Evolutionary conservation across 2,797 vertebrate species (phyloP).

Genomic region (Mionectes olivaceus): DNA sequence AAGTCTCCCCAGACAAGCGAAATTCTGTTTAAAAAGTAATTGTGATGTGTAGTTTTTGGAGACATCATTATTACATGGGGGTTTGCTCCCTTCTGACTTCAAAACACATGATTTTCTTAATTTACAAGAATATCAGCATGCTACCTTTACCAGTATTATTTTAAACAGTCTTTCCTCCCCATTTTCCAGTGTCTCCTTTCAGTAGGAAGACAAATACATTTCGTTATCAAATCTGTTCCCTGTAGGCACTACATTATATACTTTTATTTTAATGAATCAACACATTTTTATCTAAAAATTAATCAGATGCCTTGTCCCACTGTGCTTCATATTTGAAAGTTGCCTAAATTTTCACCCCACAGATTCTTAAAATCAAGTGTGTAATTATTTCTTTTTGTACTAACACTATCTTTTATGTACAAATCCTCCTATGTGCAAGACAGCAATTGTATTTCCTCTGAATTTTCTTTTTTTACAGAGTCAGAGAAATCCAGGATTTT

Average conservation of each 20-base stretch:
- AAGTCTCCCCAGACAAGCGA: background rate
- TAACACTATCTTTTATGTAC: background rate
- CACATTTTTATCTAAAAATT: background rate
- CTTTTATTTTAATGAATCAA: background rate
- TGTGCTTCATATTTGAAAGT: background rate
- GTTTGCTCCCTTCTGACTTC: background rate
- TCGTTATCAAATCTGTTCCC: background rate
- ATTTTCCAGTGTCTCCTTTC: background rate
- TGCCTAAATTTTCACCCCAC: background rate
- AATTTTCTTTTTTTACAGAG: background rate
- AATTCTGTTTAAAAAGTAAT: background rate
- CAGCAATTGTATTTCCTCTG: background rate
- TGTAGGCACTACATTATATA: background rate
- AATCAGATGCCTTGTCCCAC: background rate
- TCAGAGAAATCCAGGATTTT: constrained; percentile 13
- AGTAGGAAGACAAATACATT: background rate
- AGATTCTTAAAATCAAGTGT: background rate
- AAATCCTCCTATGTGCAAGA: background rate
- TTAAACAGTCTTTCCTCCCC: background rate
- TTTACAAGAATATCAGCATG: background rate
- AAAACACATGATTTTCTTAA: background rate
- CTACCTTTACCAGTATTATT: background rate
- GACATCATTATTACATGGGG: background rate
- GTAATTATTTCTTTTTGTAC: background rate
- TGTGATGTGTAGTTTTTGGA: background rate